A percentile compares a stretch with the other conserved stretches of the same genome.
Conservation (phyloP, 2,113 vertebrate genomes). For the Marmota flaviventris region DNA sequence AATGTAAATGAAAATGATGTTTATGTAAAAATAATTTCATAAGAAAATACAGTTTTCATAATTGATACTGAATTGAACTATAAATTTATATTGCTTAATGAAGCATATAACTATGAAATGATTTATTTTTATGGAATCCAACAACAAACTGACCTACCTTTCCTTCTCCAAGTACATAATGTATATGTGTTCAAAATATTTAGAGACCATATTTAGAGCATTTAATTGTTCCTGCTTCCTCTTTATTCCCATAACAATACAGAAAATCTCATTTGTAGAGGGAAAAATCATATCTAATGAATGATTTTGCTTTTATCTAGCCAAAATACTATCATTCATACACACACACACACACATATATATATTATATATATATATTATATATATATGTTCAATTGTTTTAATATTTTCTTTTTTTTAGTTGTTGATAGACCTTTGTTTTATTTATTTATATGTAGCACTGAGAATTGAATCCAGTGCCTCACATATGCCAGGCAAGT, state of each 20-base stretch:
- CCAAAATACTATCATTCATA: background rate
- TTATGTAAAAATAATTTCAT: slow-evolving; percentile 34
- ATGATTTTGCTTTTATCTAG: background rate
- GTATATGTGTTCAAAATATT: background rate
- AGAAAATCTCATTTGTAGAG: slow-evolving; percentile 45
- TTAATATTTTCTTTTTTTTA: no score
- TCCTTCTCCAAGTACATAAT: background rate
- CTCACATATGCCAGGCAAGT: no score
- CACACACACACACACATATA: no score
- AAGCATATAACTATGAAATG: background rate
- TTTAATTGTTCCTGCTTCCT: background rate
- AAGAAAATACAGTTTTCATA: slow-evolving; percentile 20
- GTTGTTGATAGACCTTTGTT: no score
- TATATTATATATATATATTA: no score
- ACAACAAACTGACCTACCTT: background rate
- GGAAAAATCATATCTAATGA: background rate
- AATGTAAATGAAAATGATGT: background rate
- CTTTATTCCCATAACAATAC: slow-evolving; percentile 30
- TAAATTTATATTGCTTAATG: slow-evolving; percentile 15
- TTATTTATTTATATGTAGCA: no score
- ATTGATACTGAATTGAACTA: slow-evolving; percentile 4
- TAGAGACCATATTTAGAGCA: background rate
- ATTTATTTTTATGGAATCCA: slow-evolving; percentile 24
- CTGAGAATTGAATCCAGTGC: no score
- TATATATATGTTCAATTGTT: no score